Base-by-base conservation (phyloP, 1,140 invertebrate species). In the Centruroides vittatus region DNA sequence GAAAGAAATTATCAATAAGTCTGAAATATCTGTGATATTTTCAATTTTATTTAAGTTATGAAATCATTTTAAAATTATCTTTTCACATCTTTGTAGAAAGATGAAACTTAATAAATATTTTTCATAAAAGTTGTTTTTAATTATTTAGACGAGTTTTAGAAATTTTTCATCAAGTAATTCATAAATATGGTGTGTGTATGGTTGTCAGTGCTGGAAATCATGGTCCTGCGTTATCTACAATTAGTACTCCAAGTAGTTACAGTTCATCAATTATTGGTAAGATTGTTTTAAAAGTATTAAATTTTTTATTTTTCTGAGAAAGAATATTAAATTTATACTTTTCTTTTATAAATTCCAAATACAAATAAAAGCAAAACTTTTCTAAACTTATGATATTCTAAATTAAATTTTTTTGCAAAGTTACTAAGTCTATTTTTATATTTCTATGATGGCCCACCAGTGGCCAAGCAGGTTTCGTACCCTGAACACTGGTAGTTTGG, bases 161-260 rank as follows among this genome's bases (percentile, higher is more conserved):
- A 60, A 74, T 93, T 66, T 87, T 94, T 76, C 84, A 84, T 67
- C 88, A 94, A 75, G 84, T 94, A 59, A 86, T 98, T 13, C 87
- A 92, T 72, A 92, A 94, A 70, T 86, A 94, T 76, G 89, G 89
- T 36, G 84, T 96, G 3, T 83, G 86, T 12, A 97, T 91, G 87
- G 84, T 97, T 35, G 84, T 84, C 35, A 92, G 91, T 36, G 93
- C 88, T 55, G 93, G 93, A 5, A 99, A 99, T 77, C 85, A 89
- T 76, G 96, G 96, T 1, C 93, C 93, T 9, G 92, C 89, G 53
- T 78, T 98, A 3, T 86, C 84, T 67, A 98, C 95, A 3, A 84
- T 96, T 61, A 92, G 92, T 10, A 86, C 92, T 5, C 94, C 94
- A 11, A 93, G 94, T 12, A 60, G 59, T 47, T 92, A 72, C 89